Base-by-base conservation (phyloP, 2,888 invertebrate species). In the Abrostola tripartita region DNA sequence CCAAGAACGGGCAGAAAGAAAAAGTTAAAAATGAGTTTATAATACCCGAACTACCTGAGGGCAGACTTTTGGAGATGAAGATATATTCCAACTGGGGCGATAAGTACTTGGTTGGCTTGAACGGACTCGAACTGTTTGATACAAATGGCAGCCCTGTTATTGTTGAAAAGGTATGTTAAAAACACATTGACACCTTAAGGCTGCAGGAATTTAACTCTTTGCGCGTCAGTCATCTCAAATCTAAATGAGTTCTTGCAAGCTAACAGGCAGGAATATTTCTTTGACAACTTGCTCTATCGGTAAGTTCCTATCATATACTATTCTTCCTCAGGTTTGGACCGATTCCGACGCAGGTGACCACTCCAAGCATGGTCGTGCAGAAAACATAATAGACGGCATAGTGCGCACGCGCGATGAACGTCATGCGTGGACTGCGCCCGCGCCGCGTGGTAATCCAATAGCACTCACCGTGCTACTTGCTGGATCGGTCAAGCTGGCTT, bases 61-160 rank as follows among this genome's bases (percentile, higher is more conserved):
- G 97, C n/a, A 91, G 95, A 79, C 88, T 95, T 60, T 84, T 98
- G 79, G 95, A 95, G 71, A 91, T 98, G 59, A 96, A 96, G 85
- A 97, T 98, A 73, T 90, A 95, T 62, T 95, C 95, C 14, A 97
- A 97, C 38, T 98, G 98, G 98, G 98, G 97, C 8, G 98, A 98
- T 85, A 96, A 96, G 76, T 96, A 97, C 88, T 96, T 97, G 78
- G 96, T 98, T 11, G 98, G 97, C 0, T 88, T 98, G 60, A 97
- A 97, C 84, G 97, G 97, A 4, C 95, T 98, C 58, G 97, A 98
- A 87, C 89, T 97, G 68, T 98, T 97, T 85, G 96, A 96, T 68
- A 90, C 92, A 12, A 91, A 92, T 55, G 97, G 97, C 9, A 92
- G 95, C 69, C 90, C 93, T 40, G 95, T 96, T 1, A 82, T 87